Conservation (phyloP, 92 coral and sea anemone species). For the Paragorgia papillata region DNA sequence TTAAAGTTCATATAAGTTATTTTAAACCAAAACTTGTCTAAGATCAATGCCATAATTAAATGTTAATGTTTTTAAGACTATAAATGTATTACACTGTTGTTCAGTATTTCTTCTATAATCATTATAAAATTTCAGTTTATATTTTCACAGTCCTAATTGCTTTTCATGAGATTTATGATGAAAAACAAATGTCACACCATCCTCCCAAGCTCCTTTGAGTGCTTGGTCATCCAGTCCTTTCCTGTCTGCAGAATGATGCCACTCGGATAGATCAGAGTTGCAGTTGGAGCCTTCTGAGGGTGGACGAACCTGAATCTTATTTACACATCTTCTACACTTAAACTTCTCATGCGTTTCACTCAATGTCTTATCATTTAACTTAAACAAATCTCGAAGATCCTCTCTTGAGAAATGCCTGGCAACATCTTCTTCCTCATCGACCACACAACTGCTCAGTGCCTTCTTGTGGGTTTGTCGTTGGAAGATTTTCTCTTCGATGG, state of each 20-base stretch:
- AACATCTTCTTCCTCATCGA: slow-evolving; percentile 89
- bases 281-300: slow-evolving; percentile 81
- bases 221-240: slow-evolving; percentile 81
- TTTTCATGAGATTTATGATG: slow-evolving; percentile 93
- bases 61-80: background rate
- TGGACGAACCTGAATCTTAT: slow-evolving; percentile 89
- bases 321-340: slow-evolving; percentile 65
- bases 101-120: too few species aligned
- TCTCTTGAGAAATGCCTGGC: slow-evolving; percentile 89
- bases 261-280: slow-evolving; percentile 79
- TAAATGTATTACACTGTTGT: too few species aligned
- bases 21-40: too few species aligned
- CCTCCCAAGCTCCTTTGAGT: slow-evolving; percentile 86
- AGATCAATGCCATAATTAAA: background rate
- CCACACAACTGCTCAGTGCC: slow-evolving; percentile 94
- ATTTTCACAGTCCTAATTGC: slow-evolving; percentile 67
- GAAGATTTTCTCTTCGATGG: slow-evolving; percentile 97
- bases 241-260: slow-evolving; percentile 92
- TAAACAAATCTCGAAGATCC: slow-evolving; percentile 86
- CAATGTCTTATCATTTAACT: slow-evolving; percentile 74
- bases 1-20: too few species aligned
- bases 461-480: slow-evolving; percentile 99
- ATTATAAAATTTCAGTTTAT: background rate
- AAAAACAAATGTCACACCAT: slow-evolving; percentile 91
- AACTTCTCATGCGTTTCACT: slow-evolving; percentile 98